phyloP scores from a whole-genome alignment of 1,140 invertebrate genomes.

The Manduca sexta region DNA sequence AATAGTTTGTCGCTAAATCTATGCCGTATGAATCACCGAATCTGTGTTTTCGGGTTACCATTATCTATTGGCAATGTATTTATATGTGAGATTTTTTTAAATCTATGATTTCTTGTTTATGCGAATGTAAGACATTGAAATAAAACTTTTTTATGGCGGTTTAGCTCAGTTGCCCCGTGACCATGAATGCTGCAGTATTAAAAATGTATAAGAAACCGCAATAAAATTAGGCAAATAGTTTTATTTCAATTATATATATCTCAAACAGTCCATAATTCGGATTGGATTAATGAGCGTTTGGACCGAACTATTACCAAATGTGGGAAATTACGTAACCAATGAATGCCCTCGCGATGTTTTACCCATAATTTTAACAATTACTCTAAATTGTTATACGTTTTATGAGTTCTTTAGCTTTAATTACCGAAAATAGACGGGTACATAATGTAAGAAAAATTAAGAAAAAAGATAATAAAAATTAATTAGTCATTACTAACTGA shows the following conservation, averaged over 20 bases:
- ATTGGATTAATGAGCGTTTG: background rate
- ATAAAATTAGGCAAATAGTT: background rate
- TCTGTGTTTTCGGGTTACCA: no score
- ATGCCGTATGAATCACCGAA: background rate
- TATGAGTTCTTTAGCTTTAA: slow-evolving; percentile 14
- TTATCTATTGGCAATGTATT: no score
- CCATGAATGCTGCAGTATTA: background rate
- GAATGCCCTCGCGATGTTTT: no score
- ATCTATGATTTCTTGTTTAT: background rate
- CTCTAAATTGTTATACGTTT: background rate
- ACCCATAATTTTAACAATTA: no score
- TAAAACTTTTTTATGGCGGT: background rate
- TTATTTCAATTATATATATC: background rate
- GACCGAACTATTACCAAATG: no score
- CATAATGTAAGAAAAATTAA: slow-evolving; percentile 6
- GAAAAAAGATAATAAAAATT: slow-evolving; percentile 14
- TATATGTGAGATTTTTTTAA: no score
- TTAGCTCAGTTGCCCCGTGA: background rate
- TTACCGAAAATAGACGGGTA: slow-evolving; percentile 13
- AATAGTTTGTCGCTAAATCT: slow-evolving; percentile 4
- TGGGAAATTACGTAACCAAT: no score
- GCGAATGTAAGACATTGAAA: no score
- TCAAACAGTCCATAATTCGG: background rate
- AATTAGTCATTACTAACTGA: slow-evolving; percentile 13
- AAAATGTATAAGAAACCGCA: background rate